Conservation (phyloP, 2,113 vertebrate genomes). For the Callaeas wilsoni region DNA sequence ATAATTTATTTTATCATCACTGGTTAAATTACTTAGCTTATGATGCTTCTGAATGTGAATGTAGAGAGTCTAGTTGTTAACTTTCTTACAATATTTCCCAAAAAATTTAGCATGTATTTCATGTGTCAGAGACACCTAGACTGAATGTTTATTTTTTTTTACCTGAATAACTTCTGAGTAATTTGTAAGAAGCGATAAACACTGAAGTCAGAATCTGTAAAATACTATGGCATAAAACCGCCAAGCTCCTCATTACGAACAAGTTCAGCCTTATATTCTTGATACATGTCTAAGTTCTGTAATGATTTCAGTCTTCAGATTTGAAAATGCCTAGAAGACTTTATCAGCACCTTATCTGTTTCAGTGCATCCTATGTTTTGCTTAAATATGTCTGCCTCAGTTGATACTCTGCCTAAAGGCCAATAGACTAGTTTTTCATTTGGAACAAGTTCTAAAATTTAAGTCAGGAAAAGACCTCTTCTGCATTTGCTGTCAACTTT, state of each 20-base stretch:
- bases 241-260: neutral
- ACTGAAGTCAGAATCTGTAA: neutral
- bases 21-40: neutral
- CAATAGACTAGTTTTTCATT: constrained; percentile 20
- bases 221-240: neutral
- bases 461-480: constrained; percentile 14
- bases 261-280: neutral
- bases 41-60: neutral
- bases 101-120: neutral
- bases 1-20: neutral
- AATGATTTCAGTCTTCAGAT: neutral
- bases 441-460: constrained; percentile 44
- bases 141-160: neutral
- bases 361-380: constrained; percentile 12
- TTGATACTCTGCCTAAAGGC: constrained; percentile 26
- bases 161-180: neutral
- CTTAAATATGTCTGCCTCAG: constrained; percentile 15
- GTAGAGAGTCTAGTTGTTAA: neutral
- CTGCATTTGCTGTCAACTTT: constrained; percentile 38
- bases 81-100: neutral
- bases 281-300: neutral
- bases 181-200: neutral
- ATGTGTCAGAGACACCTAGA: neutral
- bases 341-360: constrained; percentile 31
- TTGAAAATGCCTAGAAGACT: constrained; percentile 18